A percentile compares a stretch with the other conserved stretches of the same genome.
Evolutionary conservation across 2,113 vertebrate species (phyloP).

Genomic region (Harpagus bidentatus): DNA sequence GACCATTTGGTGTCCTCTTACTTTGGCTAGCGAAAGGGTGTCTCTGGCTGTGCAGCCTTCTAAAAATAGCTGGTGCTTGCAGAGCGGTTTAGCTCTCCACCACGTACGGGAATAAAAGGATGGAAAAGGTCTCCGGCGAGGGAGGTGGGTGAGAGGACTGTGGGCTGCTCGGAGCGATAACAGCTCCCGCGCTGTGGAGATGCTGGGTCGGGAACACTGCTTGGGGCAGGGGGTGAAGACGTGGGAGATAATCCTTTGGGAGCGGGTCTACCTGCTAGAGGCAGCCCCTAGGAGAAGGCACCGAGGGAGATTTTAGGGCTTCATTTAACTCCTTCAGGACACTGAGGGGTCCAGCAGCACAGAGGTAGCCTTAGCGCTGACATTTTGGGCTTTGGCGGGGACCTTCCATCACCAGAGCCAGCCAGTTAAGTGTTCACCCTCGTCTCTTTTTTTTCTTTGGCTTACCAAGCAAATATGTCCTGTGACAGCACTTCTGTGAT

Average conservation of each 20-base stretch:
- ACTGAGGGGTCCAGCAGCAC: neutral
- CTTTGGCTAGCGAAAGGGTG: slow-evolving; percentile 32
- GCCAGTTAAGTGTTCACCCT: neutral
- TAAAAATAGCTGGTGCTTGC: slow-evolving; percentile 37
- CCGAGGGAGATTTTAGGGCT: neutral
- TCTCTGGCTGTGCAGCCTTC: slow-evolving; percentile 50
- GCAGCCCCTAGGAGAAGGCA: neutral
- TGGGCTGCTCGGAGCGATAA: neutral
- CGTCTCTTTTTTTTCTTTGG: neutral
- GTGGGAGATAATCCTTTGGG: neutral
- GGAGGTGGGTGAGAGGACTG: neutral
- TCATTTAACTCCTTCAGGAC: neutral
- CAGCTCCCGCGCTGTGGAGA: accelerated
- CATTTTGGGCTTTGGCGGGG: accelerated
- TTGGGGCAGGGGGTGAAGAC: neutral
- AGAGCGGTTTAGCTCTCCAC: neutral
- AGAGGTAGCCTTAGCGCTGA: neutral
- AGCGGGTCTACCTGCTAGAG: neutral
- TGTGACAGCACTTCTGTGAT: neutral
- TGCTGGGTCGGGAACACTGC: neutral
- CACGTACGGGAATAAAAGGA: neutral
- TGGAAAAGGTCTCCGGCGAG: neutral
- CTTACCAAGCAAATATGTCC: neutral
- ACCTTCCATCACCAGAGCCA: neutral
- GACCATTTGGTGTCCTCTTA: slow-evolving; percentile 58